These are phyloP conservation scores for Babyrousa celebensis DNA, from an alignment of 2,797 vertebrate genomes.

Conservation along the genomic window DNA sequence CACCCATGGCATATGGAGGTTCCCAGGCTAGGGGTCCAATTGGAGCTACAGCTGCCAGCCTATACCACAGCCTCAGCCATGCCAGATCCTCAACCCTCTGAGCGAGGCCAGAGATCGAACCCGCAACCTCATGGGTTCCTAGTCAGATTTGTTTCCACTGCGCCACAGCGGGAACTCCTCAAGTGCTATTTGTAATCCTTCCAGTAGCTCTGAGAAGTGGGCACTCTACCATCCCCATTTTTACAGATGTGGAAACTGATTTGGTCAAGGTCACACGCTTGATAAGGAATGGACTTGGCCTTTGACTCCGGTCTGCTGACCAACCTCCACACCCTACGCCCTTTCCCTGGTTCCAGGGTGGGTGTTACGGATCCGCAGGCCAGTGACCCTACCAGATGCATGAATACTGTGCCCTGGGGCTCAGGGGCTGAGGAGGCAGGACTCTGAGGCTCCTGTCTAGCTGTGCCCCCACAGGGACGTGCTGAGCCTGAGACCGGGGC, in stretches of 20 bases:
- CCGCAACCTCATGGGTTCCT: too few species aligned
- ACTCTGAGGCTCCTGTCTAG: background rate
- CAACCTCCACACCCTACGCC: background rate
- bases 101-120: too few species aligned
- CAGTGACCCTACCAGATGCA: too few species aligned
- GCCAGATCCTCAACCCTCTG: too few species aligned
- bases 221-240: background rate
- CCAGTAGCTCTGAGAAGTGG: background rate
- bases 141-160: too few species aligned
- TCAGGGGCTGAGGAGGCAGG: background rate
- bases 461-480: background rate
- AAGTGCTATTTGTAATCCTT: background rate
- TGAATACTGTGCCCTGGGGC: background rate
- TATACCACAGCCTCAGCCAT: too few species aligned
- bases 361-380: background rate
- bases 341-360: background rate
- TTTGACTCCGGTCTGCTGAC: background rate
- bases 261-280: background rate
- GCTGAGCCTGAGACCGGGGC: background rate
- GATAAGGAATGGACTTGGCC: background rate
- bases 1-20: too few species aligned
- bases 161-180: too few species aligned
- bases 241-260: conserved; percentile 9
- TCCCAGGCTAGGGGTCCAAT: too few species aligned
- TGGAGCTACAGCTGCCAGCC: too few species aligned